Evolutionary conservation across 2,797 vertebrate genomes (phyloP).

Genomic region (Spea hammondii): DNA sequence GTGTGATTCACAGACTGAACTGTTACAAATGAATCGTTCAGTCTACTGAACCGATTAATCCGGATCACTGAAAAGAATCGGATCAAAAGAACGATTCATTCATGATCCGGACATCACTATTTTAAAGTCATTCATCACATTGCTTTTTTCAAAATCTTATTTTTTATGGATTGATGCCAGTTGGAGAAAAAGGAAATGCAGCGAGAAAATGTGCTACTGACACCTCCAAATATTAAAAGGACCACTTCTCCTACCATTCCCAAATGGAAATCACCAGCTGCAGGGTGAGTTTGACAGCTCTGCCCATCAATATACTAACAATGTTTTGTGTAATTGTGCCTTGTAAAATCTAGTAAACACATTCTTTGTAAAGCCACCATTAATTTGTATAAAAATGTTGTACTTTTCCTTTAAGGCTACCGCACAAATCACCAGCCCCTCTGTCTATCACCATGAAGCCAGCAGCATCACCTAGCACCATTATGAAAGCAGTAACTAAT

Average conservation of each 20-base stretch:
- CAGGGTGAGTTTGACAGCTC: constrained; percentile 72
- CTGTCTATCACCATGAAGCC: constrained; percentile 74
- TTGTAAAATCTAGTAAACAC: not conserved
- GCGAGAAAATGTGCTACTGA: constrained; percentile 76
- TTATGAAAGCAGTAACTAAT: constrained; percentile 60
- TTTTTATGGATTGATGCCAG: constrained; percentile 46
- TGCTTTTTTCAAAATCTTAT: not conserved
- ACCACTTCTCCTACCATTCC: constrained; percentile 73
- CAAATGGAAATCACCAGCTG: constrained; percentile 74
- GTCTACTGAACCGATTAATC: too few relatives aligned
- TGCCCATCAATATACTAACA: not conserved
- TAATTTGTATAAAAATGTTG: not conserved
- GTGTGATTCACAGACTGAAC: too few relatives aligned
- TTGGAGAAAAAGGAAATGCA: constrained; percentile 74
- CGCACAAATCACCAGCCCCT: constrained; percentile 68
- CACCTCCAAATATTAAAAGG: constrained; percentile 70
- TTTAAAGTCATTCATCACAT: not conserved
- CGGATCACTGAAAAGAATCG: too few relatives aligned
- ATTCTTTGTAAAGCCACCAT: not conserved
- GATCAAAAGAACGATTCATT: too few relatives aligned
- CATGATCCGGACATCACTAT: not conserved
- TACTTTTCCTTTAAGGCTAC: constrained; percentile 10
- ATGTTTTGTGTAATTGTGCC: constrained; percentile 9
- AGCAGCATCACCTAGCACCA: constrained; percentile 68
- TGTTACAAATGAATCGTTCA: too few relatives aligned